Conservation (phyloP, 2,888 invertebrate species). For the Drosophila hamatofila region DNA sequence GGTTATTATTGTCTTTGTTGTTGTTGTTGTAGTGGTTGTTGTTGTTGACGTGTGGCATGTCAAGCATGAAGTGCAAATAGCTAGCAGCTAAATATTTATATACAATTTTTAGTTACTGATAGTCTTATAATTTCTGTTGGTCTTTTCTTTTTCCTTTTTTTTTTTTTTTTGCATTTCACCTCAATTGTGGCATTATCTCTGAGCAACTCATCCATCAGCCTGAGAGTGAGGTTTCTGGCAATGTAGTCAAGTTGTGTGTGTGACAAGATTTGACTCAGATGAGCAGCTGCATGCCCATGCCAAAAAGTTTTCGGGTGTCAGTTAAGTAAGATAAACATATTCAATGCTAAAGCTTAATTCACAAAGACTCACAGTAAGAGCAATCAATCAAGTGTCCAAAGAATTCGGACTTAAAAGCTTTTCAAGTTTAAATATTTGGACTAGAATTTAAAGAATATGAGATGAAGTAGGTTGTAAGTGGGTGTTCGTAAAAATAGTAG, state of each 20-base stretch:
- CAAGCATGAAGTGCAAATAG: slow-evolving; percentile 80
- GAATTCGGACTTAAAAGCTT: slow-evolving; percentile 7
- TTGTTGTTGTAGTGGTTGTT: slow-evolving; percentile 24
- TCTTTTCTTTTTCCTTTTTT: background rate
- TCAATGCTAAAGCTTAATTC: slow-evolving; percentile 1
- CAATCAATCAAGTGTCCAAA: slow-evolving; percentile 26
- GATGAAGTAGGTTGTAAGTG: no score
- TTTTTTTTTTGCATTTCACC: slow-evolving; percentile 13
- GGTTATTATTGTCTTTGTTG: slow-evolving; percentile 42
- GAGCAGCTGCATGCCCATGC: slow-evolving; percentile 10
- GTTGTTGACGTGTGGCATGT: slow-evolving; percentile 64
- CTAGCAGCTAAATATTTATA: slow-evolving; percentile 76
- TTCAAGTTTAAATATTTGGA: background rate
- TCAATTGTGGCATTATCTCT: slow-evolving; percentile 27
- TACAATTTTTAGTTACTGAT: slow-evolving; percentile 60
- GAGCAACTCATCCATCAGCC: slow-evolving; percentile 37
- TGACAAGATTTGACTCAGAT: slow-evolving; percentile 47
- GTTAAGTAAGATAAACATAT: slow-evolving; percentile 11
- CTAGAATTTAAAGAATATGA: background rate
- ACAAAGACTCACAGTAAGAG: background rate
- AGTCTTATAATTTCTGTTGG: slow-evolving; percentile 22
- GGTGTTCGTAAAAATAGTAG: background rate
- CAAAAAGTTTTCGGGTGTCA: slow-evolving; percentile 5
- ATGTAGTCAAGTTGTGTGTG: slow-evolving; percentile 18
- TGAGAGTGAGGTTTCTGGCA: slow-evolving; percentile 2